Evolutionary conservation across 2,797 vertebrate species (phyloP).

Genomic region (Muraenolepis orangiensis): DNA sequence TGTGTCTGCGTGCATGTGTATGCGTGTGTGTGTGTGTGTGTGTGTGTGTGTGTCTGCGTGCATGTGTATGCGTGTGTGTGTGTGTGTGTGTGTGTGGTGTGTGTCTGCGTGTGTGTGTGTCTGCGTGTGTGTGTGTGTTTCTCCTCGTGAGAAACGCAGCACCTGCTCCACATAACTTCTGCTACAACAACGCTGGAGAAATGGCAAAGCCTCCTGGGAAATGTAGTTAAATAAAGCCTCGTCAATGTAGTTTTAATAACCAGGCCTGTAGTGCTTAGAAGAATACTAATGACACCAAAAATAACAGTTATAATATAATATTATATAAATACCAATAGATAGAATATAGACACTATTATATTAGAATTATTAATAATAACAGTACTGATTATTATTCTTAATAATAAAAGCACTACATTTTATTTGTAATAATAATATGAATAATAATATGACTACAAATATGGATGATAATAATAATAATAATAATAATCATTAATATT

Average conservation of each 20-base stretch:
- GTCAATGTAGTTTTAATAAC: not conserved
- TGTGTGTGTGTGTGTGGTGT: no score
- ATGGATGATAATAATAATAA: no score
- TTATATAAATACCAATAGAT: no score
- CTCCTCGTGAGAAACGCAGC: constrained; percentile 41
- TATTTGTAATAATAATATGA: no score
- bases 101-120: no score
- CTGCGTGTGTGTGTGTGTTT: not conserved
- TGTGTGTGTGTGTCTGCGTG: constrained; percentile 8
- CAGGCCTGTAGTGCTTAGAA: not conserved
- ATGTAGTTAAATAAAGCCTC: not conserved
- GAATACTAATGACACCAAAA: not conserved
- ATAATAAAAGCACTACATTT: no score
- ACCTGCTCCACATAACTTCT: constrained; percentile 39
- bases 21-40: constrained; percentile 1
- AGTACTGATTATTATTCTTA: not conserved
- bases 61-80: no score
- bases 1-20: not conserved
- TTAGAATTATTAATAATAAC: not conserved
- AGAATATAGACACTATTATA: no score
- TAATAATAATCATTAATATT: not conserved
- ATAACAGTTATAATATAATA: not conserved
- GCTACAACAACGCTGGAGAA: not conserved
- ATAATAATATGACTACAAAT: no score
- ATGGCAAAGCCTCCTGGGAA: not conserved